Evolutionary conservation across 2,797 vertebrate genomes (phyloP).

Genomic region (Ceyx erithaca): DNA sequence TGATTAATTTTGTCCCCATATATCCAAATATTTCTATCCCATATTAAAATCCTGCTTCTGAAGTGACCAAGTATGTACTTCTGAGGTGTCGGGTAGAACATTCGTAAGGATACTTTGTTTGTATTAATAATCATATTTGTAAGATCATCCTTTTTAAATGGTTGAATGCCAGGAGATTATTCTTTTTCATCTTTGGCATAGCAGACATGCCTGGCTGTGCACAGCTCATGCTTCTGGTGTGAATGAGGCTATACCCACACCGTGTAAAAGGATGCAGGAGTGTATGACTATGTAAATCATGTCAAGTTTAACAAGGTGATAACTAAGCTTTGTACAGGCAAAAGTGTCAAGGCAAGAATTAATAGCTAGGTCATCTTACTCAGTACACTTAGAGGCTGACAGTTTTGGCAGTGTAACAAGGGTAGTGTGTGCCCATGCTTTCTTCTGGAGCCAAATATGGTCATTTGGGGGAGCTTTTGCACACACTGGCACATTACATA

Average conservation of each 20-base stretch:
- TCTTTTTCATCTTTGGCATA: not conserved
- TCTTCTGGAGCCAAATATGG: not conserved
- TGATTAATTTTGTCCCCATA: not conserved
- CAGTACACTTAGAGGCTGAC: not conserved
- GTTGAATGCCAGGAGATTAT: not conserved
- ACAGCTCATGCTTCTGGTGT: not conserved
- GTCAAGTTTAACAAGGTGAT: not conserved
- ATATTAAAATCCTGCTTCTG: not conserved
- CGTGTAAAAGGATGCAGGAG: not conserved
- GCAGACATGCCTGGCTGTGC: not conserved
- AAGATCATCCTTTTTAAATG: not conserved
- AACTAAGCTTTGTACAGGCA: not conserved
- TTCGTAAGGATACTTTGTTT: not conserved
- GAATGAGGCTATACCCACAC: not conserved
- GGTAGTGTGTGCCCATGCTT: not conserved
- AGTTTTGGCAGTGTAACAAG: not conserved
- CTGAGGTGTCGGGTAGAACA: not conserved
- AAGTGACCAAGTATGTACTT: not conserved
- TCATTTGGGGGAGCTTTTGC: not conserved
- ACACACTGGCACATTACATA: not conserved
- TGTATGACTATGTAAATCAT: not conserved
- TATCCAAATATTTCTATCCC: not conserved
- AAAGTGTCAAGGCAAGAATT: slow-evolving; percentile 1
- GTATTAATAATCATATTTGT: not conserved
- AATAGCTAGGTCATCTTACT: not conserved